Base-by-base conservation (phyloP, 2,113 vertebrate genomes). In the Tragulus kanchil region DNA sequence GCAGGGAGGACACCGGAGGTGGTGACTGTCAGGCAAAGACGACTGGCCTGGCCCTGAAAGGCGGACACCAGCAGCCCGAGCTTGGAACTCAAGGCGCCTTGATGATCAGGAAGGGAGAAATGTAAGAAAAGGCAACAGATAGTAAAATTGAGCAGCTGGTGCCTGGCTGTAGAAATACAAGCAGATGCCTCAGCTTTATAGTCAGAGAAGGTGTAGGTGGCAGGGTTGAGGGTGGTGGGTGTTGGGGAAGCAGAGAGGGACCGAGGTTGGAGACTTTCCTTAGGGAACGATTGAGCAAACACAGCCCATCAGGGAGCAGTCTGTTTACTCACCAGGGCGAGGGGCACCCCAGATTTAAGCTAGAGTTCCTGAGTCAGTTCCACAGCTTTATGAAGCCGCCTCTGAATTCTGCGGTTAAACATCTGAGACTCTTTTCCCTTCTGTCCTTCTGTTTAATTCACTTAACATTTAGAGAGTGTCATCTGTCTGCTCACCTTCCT, bases 11-110 rank as follows among this genome's bases (percentile, higher is more conserved):
- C 13, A 31, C 7, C 23, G 31, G 5, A 64, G 26, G 6, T 7
- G 21, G 16, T 62, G 10, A 2, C 50, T n/a, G 26, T 36, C 10
- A 3, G 21, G 45, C 21, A 0, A 26, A 1, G 6, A 15, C 0
- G 26, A 19, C 14, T 54, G 58, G 8, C 13, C 1, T 31, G 25
- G 45, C 28, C 65, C n/a, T 6, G n/a, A 52, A 15, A 23, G 7
- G 15, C 8, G 15, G 36, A 8, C 31, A 12, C 16, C 5, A 26
- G 54, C 48, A 84, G 45, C 61, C 11, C 5, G 11, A 62, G 31
- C 31, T 56, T 83, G 50, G 48, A 93, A 84, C 56, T 79, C 2
- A 14, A 0, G 13, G 10, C 5, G 21, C 61, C 54, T 64, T 21
- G 15, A 71, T 10, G 45, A 31, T 56, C 42, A 89, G 31, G 36